Base-by-base conservation (phyloP, 2,113 vertebrate genomes). In the Platichthys stellatus region DNA sequence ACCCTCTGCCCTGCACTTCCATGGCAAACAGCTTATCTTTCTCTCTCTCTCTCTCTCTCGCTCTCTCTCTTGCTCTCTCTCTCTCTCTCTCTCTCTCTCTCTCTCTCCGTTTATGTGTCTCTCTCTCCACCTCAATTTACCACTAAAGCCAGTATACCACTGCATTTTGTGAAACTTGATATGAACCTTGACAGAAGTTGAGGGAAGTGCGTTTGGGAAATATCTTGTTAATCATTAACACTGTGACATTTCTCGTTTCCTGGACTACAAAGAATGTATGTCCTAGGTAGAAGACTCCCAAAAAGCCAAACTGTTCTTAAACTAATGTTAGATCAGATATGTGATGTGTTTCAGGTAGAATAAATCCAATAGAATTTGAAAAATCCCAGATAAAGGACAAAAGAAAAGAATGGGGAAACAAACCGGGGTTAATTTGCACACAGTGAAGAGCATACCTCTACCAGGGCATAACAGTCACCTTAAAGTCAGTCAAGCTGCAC, bases 151-250 rank as follows among this genome's bases (percentile, higher is more conserved):
- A 23, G 62, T 40, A 56, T 23, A 56, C 31, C 26, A 11, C 31
- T 75, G 47, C 2, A 38, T 53, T 70, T 57, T 67, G 57, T 81
- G 78, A 80, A 75, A 86, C 53, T 3, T 74, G 54, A 83, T 81
- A 63, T 24, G 2, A 3, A 15, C 14, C 17, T 43, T 4, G 3
- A 15, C 11, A 65, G 54, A 57, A 10, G 2, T 43, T 59, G 17
- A 4, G 14, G 72, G 59, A 84, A 81, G 69, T 26, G 24, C 0
- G 0, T 45, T 7, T 62, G 47, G 11, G 3, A 74, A 70, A 56
- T 13, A 17, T 56, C 18, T 5, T 0, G 84, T 88, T 82, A 89
- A 89, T 88, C n/a, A 82, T 84, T 88, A 83, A 74, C 74, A 62
- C 0, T 4, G 18, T 51, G 18, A 24, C 43, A 56, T 62, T 74